These are phyloP conservation scores for Crossocerus cetratus DNA, from an alignment of 2,888 invertebrate genomes.

Conservation along the genomic window DNA sequence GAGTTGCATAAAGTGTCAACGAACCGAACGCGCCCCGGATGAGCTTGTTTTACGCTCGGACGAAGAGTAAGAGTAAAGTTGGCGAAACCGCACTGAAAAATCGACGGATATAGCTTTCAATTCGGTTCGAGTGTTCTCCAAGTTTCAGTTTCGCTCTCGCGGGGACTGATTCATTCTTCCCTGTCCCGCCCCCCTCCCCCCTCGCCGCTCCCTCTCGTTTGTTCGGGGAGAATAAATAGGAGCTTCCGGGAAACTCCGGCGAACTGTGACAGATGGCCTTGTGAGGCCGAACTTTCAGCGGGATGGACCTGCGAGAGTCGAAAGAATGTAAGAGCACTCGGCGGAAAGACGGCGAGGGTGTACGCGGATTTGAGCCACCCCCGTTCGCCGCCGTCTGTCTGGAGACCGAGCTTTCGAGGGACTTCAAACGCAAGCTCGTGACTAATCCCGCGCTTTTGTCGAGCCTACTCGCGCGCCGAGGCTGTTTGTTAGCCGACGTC, in stretches of 20 bases:
- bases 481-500: slow-evolving; percentile 1
- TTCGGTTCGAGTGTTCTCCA: too few relatives aligned
- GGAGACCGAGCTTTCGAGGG: slow-evolving; percentile 16
- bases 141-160: too few relatives aligned
- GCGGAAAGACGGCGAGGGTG: slow-evolving; percentile 17
- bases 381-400: slow-evolving; percentile 22
- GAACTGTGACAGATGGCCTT: slow-evolving; percentile 63
- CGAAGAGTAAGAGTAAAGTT: too few relatives aligned
- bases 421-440: slow-evolving; percentile 19
- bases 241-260: slow-evolving; percentile 47
- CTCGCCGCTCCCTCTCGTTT: not conserved
- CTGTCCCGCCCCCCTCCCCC: not conserved
- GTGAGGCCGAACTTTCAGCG: slow-evolving; percentile 54
- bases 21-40: too few relatives aligned
- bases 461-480: not conserved
- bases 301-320: slow-evolving; percentile 16
- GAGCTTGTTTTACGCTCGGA: too few relatives aligned
- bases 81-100: too few relatives aligned
- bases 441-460: slow-evolving; percentile 29
- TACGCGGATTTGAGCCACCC: slow-evolving; percentile 21
- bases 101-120: too few relatives aligned
- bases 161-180: not conserved
- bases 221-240: slow-evolving; percentile 57
- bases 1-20: too few relatives aligned
- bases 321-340: slow-evolving; percentile 53